Evolutionary conservation across 2,113 vertebrate genomes (phyloP).

Genomic region (Pungitius pungitius): DNA sequence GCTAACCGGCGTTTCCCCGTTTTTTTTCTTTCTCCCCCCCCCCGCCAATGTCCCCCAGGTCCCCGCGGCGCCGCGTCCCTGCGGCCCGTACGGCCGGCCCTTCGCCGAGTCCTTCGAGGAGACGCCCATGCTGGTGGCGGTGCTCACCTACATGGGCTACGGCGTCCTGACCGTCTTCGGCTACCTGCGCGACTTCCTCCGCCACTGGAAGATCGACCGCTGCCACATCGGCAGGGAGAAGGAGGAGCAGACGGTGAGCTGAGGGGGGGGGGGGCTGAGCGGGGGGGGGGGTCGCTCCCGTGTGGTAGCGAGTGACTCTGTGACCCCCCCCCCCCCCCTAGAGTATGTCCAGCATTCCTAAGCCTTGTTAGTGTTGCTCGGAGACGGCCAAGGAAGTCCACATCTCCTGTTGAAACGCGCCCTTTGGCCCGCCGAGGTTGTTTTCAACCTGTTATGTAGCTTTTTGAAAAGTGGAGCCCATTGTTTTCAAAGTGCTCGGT

Average conservation of each 20-base stretch:
- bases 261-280: background rate
- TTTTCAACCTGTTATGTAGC: conserved; percentile 39
- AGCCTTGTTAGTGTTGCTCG: background rate
- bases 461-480: conserved; percentile 32
- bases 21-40: too few relatives aligned
- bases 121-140: conserved; percentile 94
- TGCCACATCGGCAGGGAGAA: conserved; percentile 90
- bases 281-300: background rate
- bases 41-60: conserved; percentile 39
- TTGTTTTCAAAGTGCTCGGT: conserved; percentile 47
- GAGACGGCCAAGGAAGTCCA: background rate
- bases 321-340: background rate
- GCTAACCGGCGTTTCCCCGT: too few relatives aligned
- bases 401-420: background rate
- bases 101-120: conserved; percentile 93
- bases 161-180: conserved; percentile 94
- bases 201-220: conserved; percentile 92
- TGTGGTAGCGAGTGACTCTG: too few relatives aligned
- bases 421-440: conserved; percentile 5
- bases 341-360: background rate
- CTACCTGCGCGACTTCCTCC: conserved; percentile 93
- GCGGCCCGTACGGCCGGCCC: conserved; percentile 83
- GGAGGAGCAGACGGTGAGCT: conserved; percentile 88
- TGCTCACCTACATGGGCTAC: conserved; percentile 94
- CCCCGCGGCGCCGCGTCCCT: conserved; percentile 3